Conservation (phyloP, 2,797 vertebrate species). For the Urophycis tenuis region DNA sequence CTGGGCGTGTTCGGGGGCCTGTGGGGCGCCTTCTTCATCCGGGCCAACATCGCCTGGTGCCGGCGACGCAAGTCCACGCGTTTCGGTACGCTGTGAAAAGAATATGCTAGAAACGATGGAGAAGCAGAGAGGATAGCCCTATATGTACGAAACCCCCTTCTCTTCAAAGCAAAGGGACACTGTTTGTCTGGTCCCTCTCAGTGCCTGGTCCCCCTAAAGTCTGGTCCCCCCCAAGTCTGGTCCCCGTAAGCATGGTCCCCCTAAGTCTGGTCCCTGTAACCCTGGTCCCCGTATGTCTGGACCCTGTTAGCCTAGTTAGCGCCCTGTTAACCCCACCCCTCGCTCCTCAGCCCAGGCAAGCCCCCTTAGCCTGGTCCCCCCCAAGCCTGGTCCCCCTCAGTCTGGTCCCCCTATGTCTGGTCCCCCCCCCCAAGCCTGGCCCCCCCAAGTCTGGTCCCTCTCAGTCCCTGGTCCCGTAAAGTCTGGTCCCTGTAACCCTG, state of each 20-base stretch:
- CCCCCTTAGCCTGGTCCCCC: not conserved
- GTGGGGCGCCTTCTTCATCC: slow-evolving; percentile 98
- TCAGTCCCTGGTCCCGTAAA: no score
- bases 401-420: not conserved
- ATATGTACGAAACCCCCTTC: not conserved
- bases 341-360: no score
- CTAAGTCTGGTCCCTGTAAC: no score
- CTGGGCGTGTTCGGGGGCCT: slow-evolving; percentile 96
- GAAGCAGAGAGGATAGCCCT: not conserved
- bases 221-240: no score
- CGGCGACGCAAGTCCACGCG: slow-evolving; percentile 91
- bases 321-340: not conserved
- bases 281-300: no score
- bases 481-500: no score
- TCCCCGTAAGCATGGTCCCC: no score
- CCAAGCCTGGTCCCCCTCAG: not conserved
- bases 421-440: no score
- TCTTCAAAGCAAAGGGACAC: not conserved
- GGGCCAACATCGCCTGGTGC: slow-evolving; percentile 97
- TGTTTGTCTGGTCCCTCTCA: no score
- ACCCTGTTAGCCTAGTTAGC: not conserved
- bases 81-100: slow-evolving; percentile 66
- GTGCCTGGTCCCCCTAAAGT: no score
- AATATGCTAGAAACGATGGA: not conserved
- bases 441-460: no score